phyloP scores from a whole-genome alignment of 92 coral and sea anemone genomes.

The Umimayanthus chanpuru region DNA sequence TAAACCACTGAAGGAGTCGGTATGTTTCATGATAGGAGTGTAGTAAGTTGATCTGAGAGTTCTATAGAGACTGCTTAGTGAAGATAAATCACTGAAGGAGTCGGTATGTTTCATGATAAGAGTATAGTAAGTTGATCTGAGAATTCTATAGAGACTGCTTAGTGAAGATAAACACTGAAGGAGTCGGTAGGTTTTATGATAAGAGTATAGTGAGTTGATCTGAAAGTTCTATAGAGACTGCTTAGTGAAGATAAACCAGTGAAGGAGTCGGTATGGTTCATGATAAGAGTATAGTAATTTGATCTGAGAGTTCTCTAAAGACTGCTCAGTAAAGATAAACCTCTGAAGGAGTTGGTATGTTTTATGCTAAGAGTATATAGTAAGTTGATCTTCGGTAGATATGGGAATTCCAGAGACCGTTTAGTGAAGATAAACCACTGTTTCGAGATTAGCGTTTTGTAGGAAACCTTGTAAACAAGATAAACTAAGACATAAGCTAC shows the following conservation, averaged over 20 bases:
- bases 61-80: neutral
- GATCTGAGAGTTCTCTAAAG: too few species aligned
- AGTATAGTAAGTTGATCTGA: constrained; percentile 46
- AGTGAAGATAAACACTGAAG: constrained; percentile 83
- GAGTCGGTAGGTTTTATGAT: constrained; percentile 68
- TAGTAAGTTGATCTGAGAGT: neutral
- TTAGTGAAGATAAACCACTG: neutral
- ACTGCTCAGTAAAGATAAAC: neutral
- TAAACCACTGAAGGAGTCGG: constrained; percentile 67
- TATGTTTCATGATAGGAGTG: constrained; percentile 35
- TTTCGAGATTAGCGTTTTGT: constrained; percentile 45
- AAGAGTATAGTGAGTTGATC: neutral
- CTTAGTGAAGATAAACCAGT: constrained; percentile 82
- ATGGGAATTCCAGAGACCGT: neutral
- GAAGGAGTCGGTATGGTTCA: constrained; percentile 79
- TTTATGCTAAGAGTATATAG: neutral
- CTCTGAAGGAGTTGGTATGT: constrained; percentile 78
- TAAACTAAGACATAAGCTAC: neutral
- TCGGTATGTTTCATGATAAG: constrained; percentile 55
- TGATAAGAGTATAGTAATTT: neutral
- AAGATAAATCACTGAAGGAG: constrained; percentile 52
- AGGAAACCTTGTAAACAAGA: neutral
- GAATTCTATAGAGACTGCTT: constrained; percentile 87
- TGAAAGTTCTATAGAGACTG: too few species aligned
- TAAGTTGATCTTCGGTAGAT: neutral